phyloP scores from a whole-genome alignment of 2,888 invertebrate species.

The Biston betularia region DNA sequence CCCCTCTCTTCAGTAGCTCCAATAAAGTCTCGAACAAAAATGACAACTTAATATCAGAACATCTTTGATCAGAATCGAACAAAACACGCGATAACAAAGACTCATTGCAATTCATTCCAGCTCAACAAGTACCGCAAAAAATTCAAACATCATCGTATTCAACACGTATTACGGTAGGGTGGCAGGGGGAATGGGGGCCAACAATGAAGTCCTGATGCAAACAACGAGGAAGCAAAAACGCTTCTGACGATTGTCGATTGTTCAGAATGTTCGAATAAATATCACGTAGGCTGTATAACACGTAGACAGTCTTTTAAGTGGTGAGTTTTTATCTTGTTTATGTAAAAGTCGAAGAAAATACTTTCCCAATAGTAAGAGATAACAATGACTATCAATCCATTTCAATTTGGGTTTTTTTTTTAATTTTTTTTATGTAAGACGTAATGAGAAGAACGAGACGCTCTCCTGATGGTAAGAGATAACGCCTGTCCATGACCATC shows the following conservation, averaged over 20 bases:
- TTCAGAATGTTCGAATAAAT: constrained; percentile 63
- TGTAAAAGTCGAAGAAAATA: too few species aligned
- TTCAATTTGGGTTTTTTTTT: neutral
- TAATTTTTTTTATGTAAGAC: too few species aligned
- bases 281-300: constrained; percentile 37
- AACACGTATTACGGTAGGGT: constrained; percentile 47
- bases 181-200: constrained; percentile 10
- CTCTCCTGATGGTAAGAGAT: too few species aligned
- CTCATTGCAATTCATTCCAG: constrained; percentile 40
- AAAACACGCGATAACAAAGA: constrained; percentile 23
- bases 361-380: too few species aligned
- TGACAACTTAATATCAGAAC: neutral
- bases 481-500: too few species aligned
- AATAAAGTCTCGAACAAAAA: neutral
- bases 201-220: constrained; percentile 59
- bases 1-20: neutral
- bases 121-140: constrained; percentile 61
- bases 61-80: constrained; percentile 15
- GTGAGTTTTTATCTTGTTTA: neutral
- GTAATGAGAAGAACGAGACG: too few species aligned
- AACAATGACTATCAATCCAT: too few species aligned
- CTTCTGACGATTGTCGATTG: constrained; percentile 62
- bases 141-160: constrained; percentile 51
- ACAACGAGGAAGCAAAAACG: constrained; percentile 65
- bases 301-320: constrained; percentile 45